Evolutionary conservation across 2,797 vertebrate species (phyloP), one percentile per base, ranked within the genome.

Genomic region (Macropodus opercularis): DNA sequence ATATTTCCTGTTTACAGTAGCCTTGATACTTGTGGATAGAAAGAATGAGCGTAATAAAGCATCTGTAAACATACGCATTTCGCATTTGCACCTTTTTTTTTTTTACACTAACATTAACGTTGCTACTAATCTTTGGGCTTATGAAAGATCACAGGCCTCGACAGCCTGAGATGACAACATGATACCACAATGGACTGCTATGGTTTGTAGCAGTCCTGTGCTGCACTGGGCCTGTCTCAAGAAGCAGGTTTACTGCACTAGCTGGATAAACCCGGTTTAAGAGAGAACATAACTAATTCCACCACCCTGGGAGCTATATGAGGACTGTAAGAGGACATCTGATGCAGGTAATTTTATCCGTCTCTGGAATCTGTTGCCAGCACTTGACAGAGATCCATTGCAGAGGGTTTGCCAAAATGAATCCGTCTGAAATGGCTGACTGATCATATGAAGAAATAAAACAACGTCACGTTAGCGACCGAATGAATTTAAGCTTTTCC

Each of bases 1-100:
- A 65, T 35, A 49, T 63, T 79, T 84, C 79, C 75, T 85, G 73
- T 73, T 86, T 67, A 76, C 27, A 73, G 52, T 18, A 47, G 52
- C 31, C 27, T 43, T 36, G 34, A 46, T 22, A 60, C 48, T 57
- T 66, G 58, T 31, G 60, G 49, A 75, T 55, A 60, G 26, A 69
- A 66, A 64, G 32, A 43, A 17, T 39, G 23, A 65, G 57, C 50
- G 53, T 68, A 69, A 24, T 43, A 9, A 15, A 74, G 38, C 21
- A 42, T 41, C 29, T 59, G 17, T 44, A 46, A 52, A 73, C 62
- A 69, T n/a, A 54, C 15, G 10, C 5, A 3, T 55, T 22, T 46
- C 23, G 17, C 41, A 17, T 50, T 17, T 60, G 26, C 2, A 39
- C 15, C 34, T 6, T 66, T 60, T 46, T 62, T 19, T 9, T 54